phyloP scores from a whole-genome alignment of 2,113 vertebrate genomes.

The Chaetorhynchus papuensis region DNA sequence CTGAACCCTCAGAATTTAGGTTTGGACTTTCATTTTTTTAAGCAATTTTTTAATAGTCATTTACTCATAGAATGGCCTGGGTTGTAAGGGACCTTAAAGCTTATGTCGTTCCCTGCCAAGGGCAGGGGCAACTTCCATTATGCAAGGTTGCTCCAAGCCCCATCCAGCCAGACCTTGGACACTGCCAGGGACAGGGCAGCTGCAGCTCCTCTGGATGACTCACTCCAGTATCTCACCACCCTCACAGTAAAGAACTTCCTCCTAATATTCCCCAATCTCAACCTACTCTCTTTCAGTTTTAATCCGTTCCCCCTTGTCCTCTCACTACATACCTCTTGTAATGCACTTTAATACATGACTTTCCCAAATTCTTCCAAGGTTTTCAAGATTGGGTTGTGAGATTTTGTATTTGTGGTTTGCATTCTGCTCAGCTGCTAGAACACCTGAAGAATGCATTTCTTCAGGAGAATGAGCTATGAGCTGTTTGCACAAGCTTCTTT shows the following conservation, averaged over 20 bases:
- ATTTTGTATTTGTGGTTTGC: background rate
- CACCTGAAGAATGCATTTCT: background rate
- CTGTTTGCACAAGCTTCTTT: background rate
- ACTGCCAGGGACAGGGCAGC: background rate
- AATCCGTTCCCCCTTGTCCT: background rate
- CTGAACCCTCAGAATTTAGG: background rate
- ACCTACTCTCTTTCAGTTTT: background rate
- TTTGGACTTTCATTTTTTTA: background rate
- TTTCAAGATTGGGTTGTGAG: background rate
- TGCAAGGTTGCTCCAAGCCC: background rate
- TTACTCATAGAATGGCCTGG: background rate
- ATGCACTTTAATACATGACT: background rate
- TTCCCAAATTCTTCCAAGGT: background rate
- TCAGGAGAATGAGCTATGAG: background rate
- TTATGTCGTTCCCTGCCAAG: background rate
- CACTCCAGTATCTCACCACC: background rate
- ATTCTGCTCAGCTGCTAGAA: background rate
- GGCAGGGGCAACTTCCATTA: no score
- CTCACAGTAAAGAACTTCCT: background rate
- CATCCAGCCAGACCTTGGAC: accelerated
- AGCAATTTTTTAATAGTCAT: background rate
- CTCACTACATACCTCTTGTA: background rate
- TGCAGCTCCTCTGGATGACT: background rate
- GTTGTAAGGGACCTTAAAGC: background rate
- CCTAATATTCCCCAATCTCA: background rate